Conservation (phyloP, 1,140 invertebrate genomes). For the Manduca sexta region DNA sequence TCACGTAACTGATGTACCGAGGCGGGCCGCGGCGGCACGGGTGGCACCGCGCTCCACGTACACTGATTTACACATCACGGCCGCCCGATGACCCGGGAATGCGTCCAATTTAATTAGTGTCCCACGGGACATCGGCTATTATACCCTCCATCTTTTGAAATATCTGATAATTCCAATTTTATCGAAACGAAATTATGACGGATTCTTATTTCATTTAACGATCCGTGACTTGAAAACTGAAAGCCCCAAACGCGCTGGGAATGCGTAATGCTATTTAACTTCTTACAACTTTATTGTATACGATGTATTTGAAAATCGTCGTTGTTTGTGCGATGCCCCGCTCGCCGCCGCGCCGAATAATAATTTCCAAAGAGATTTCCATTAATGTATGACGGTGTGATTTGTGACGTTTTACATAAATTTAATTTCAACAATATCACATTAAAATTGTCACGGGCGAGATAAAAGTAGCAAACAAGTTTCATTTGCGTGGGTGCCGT, state of each 20-base stretch:
- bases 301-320: slow-evolving; percentile 24
- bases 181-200: slow-evolving; percentile 44
- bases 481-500: neutral
- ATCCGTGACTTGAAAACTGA: slow-evolving; percentile 36
- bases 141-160: slow-evolving; percentile 20
- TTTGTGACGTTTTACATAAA: slow-evolving; percentile 19
- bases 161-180: slow-evolving; percentile 18
- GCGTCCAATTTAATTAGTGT: slow-evolving; percentile 26
- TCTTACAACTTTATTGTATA: slow-evolving; percentile 42
- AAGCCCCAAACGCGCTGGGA: slow-evolving; percentile 31
- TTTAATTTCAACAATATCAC: slow-evolving; percentile 12
- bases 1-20: no score
- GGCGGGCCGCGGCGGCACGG: no score
- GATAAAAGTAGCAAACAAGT: neutral
- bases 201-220: slow-evolving; percentile 52
- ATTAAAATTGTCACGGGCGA: slow-evolving; percentile 6
- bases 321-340: slow-evolving; percentile 17
- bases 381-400: slow-evolving; percentile 14
- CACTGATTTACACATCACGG: slow-evolving; percentile 10
- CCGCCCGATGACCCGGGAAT: slow-evolving; percentile 4
- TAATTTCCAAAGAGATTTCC: slow-evolving; percentile 31
- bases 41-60: no score
- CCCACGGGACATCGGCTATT: slow-evolving; percentile 19
- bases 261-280: slow-evolving; percentile 45
- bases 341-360: slow-evolving; percentile 16